phyloP scores from a whole-genome alignment of 2,113 vertebrate genomes.

The Siniperca chuatsi region DNA sequence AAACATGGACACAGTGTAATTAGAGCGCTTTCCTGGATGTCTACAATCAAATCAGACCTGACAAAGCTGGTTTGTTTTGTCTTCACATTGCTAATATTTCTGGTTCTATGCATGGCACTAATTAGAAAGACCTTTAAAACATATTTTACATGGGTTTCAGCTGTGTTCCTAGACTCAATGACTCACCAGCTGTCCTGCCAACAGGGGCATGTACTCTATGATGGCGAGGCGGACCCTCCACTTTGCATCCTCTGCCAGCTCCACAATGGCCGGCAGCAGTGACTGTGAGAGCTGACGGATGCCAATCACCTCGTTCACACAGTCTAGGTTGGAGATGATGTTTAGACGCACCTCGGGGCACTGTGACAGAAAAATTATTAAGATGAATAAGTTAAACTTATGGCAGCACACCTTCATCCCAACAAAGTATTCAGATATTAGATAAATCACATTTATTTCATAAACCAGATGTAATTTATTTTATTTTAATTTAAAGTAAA shows the following conservation, averaged over 20 bases:
- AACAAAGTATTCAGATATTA: slow-evolving; percentile 7
- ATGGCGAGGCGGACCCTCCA: slow-evolving; percentile 93
- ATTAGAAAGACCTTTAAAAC: slow-evolving; percentile 30
- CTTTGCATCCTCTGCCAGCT: slow-evolving; percentile 93
- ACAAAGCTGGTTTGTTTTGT: background rate
- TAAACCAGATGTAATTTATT: background rate
- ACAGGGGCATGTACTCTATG: slow-evolving; percentile 93
- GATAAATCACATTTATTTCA: background rate
- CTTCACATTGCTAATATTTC: background rate
- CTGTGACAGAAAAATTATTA: slow-evolving; percentile 61
- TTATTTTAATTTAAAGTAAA: background rate
- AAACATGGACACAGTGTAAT: slow-evolving; percentile 30
- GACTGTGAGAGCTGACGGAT: slow-evolving; percentile 93
- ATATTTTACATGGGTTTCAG: slow-evolving; percentile 15
- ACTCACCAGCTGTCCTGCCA: slow-evolving; percentile 93
- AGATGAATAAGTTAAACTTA: background rate
- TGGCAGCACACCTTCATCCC: background rate
- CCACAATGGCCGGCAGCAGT: slow-evolving; percentile 91
- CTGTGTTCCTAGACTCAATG: background rate
- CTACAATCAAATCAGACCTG: background rate
- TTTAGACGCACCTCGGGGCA: slow-evolving; percentile 93
- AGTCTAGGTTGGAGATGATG: slow-evolving; percentile 94
- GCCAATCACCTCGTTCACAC: slow-evolving; percentile 93
- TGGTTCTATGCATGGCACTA: background rate
- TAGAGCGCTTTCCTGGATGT: slow-evolving; percentile 3